These are phyloP conservation scores for Trachymyrmex septentrionalis DNA, from an alignment of 1,140 invertebrate species.

Conservation along the genomic window DNA sequence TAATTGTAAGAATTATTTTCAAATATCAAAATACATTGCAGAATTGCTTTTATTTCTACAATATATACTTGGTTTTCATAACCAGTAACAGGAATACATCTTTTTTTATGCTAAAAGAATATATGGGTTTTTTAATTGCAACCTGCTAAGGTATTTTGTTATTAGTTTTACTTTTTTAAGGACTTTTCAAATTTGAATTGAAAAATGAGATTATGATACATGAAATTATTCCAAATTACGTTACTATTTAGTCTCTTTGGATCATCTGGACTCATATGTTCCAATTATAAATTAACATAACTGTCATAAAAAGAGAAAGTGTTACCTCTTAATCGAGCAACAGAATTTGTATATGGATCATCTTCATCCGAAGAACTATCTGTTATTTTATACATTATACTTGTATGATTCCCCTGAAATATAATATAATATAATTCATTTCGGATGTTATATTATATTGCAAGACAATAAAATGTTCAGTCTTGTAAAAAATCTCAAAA, in stretches of 20 bases:
- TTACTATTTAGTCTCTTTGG: no score
- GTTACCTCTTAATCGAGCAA: slow-evolving; percentile 72
- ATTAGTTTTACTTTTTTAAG: no score
- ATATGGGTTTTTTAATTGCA: no score
- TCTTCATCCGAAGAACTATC: slow-evolving; percentile 74
- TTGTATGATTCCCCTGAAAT: not conserved
- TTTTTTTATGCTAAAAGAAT: no score
- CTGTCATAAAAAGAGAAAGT: not conserved
- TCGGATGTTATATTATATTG: not conserved
- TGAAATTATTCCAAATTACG: no score
- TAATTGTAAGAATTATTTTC: not conserved
- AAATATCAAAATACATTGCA: slow-evolving; percentile 2
- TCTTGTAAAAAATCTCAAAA: not conserved
- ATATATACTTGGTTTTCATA: not conserved
- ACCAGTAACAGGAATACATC: not conserved
- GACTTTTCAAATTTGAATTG: no score
- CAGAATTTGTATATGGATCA: slow-evolving; percentile 73
- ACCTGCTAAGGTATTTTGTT: no score
- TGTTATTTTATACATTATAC: slow-evolving; percentile 53
- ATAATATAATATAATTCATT: not conserved
- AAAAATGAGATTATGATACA: no score
- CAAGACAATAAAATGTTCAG: not conserved
- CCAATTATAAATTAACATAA: no score
- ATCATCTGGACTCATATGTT: no score
- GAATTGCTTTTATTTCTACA: not conserved